phyloP scores from a whole-genome alignment of 1,140 invertebrate species.

The Drosophila takahashii region DNA sequence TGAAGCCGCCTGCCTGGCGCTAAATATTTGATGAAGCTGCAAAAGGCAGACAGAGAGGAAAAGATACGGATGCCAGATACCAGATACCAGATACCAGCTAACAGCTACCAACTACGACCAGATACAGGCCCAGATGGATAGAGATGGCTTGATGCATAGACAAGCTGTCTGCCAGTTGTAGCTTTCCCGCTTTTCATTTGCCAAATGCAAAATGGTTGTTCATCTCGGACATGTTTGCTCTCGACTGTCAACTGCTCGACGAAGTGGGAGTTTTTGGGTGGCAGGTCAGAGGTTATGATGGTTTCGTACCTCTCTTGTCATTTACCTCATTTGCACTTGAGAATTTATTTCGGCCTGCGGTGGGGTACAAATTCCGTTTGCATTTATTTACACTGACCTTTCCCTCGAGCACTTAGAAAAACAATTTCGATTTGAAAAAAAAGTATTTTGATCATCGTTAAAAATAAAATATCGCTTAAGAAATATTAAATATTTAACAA shows the following conservation, averaged over 20 bases:
- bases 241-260: constrained; percentile 23
- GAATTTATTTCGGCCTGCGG: constrained; percentile 38
- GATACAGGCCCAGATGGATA: constrained; percentile 21
- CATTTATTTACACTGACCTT: constrained; percentile 64
- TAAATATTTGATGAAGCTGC: constrained; percentile 81
- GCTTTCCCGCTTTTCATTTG: constrained; percentile 72
- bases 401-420: constrained; percentile 14
- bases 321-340: constrained; percentile 77
- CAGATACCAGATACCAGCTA: constrained; percentile 29
- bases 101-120: background rate
- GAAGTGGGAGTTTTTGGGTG: constrained; percentile 4
- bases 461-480: background rate
- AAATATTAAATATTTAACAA: too few species aligned
- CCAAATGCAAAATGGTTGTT: constrained; percentile 65
- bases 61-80: constrained; percentile 39
- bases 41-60: constrained; percentile 37
- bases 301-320: constrained; percentile 46
- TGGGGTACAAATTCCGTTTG: constrained; percentile 24
- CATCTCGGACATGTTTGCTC: constrained; percentile 41
- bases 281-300: constrained; percentile 14
- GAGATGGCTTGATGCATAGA: constrained; percentile 36
- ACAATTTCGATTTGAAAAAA: background rate
- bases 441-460: too few species aligned
- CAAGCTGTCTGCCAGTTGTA: constrained; percentile 41
- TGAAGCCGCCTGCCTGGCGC: constrained; percentile 57